Evolutionary conservation across 2,113 vertebrate species (phyloP), one percentile per base, ranked within the genome.

Genomic region (Caranx ignobilis): DNA sequence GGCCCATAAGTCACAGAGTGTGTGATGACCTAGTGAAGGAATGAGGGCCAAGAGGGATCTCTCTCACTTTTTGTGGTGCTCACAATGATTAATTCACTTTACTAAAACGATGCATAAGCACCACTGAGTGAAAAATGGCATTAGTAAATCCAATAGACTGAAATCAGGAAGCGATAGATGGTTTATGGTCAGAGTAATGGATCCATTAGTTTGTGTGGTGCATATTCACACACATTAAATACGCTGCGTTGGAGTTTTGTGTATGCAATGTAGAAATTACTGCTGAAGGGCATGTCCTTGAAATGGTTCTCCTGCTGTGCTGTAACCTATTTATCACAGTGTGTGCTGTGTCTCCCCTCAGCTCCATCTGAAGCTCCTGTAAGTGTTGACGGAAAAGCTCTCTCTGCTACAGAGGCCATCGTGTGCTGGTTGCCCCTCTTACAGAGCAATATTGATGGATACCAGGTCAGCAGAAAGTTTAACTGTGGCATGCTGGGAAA

Each of bases 401-500:
- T 97, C 18, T 98, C 97, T 2, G 97, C 98, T 78, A 97, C 96
- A 50, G 96, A 97, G 76, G 96, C 95, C 63, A 93, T 94, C 11
- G 95, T 99, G 75, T 94, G 88, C 71, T 99, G 98, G 98, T 86
- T 92, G 16, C 95, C 95, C 9, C 89, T 97, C 71, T 9, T 91
- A 60, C 94, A 95, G 84, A 94, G 91, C 80, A 94, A 94, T 32
- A 88, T 98, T 52, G 96, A 97, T 69, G 96, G 96, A 55, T 99
- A 99, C 88, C 96, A 98, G 96, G 98, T 99, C 61, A 92, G 96
- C 91, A 43, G 60, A 45, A 32, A 11, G 0, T 41, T 55, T 21
- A 5, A 60, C 65, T 32, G 26, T 43, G n/a, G 45, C 54, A 56
- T 57, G 60, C 21, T 37, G 55, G 35, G 1, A 32, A 34, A 26